A percentile compares a stretch with the other conserved stretches of the same genome.
Evolutionary conservation across 2,888 invertebrate genomes (phyloP).

Genomic region (Flabesymbios commensalis): DNA sequence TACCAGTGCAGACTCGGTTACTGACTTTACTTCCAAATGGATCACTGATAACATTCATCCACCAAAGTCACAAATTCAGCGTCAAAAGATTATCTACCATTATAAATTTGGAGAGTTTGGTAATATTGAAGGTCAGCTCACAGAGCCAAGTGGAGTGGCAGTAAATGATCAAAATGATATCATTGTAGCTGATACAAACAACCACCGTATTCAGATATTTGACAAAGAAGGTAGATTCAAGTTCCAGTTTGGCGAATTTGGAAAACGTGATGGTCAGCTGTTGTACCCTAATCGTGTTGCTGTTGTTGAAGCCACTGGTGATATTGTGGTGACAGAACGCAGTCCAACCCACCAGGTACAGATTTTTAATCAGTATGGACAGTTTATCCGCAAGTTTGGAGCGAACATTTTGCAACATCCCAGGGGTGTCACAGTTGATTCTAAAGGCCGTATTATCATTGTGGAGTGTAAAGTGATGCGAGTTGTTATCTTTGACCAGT

Average conservation of each 20-base stretch:
- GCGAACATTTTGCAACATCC: conserved; percentile 99
- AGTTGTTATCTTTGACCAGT: conserved; percentile 98
- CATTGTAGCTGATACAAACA: conserved; percentile 94
- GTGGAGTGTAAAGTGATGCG: conserved; percentile 96
- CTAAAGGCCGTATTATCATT: conserved; percentile 96
- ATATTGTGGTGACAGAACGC: conserved; percentile 97
- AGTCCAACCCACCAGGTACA: conserved; percentile 93
- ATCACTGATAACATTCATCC: conserved; percentile 65
- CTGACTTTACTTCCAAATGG: conserved; percentile 87
- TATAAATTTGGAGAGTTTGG: conserved; percentile 99
- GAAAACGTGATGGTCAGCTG: conserved; percentile 92
- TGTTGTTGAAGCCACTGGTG: conserved; percentile 97
- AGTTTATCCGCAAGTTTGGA: conserved; percentile 98
- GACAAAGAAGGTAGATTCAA: conserved; percentile 99
- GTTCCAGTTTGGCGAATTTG: conserved; percentile 99
- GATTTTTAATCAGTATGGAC: conserved; percentile 99
- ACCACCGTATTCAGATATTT: conserved; percentile 98
- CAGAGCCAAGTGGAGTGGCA: conserved; percentile 99
- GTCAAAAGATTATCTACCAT: conserved; percentile 99
- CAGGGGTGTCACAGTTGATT: conserved; percentile 98
- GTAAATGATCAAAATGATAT: conserved; percentile 99
- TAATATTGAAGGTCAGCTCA: conserved; percentile 81
- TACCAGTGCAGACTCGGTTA: conserved; percentile 67
- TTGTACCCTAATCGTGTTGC: conserved; percentile 98
- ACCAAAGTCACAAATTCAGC: conserved; percentile 84